phyloP scores from a whole-genome alignment of 2,797 vertebrate genomes.

The Miichthys miiuy region DNA sequence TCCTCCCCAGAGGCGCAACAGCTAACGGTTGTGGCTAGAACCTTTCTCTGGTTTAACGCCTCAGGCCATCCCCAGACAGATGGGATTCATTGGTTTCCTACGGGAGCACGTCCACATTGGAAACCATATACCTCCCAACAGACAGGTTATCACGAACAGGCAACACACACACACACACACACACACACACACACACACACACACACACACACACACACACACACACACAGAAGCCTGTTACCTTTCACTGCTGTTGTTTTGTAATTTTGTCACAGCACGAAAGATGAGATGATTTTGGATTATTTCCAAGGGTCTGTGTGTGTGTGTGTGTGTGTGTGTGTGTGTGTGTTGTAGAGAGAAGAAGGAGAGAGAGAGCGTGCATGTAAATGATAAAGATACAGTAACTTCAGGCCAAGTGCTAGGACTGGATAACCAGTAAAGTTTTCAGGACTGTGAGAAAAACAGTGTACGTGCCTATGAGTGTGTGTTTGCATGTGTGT shows the following conservation, averaged over 20 bases:
- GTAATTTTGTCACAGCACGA: constrained; percentile 56
- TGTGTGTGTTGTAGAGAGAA: neutral
- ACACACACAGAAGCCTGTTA: constrained; percentile 65
- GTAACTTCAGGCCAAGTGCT: constrained; percentile 49
- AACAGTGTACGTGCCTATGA: neutral
- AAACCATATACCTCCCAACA: constrained; percentile 51
- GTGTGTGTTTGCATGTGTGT: neutral
- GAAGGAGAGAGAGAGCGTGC: neutral
- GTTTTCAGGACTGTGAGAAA: constrained; percentile 64
- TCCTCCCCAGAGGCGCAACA: constrained; percentile 56
- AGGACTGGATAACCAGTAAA: constrained; percentile 62
- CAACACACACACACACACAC: constrained; percentile 28
- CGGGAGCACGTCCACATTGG: constrained; percentile 47
- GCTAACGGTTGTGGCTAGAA: constrained; percentile 58
- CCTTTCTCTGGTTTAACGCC: constrained; percentile 61
- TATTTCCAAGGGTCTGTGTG: constrained; percentile 37
- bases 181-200: constrained; percentile 27
- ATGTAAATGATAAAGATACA: constrained; percentile 27
- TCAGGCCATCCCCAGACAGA: constrained; percentile 52
- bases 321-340: constrained; percentile 20
- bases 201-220: constrained; percentile 47
- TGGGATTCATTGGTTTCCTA: constrained; percentile 59
- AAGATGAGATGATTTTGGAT: constrained; percentile 71
- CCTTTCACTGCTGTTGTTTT: constrained; percentile 74
- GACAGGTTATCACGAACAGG: constrained; percentile 33